A percentile compares a stretch with the other conserved stretches of the same genome.
Evolutionary conservation across 1,140 invertebrate species (phyloP).

Genomic region (Cotesia chilonis): DNA sequence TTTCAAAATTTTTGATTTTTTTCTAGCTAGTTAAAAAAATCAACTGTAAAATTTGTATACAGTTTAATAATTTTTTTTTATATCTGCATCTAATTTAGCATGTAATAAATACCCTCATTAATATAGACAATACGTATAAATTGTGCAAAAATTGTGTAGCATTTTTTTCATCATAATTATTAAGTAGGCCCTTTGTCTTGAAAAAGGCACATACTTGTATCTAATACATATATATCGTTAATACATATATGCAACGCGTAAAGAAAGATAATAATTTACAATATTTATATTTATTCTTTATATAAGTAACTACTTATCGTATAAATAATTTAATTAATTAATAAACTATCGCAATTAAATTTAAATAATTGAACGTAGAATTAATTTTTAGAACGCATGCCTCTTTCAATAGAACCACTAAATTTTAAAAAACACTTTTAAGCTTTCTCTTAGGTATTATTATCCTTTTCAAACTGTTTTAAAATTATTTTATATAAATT

Average conservation of each 20-base stretch:
- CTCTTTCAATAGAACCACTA: no score
- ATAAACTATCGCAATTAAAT: no score
- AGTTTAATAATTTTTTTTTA: neutral
- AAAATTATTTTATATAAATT: no score
- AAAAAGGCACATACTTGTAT: constrained; percentile 49
- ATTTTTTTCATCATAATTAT: constrained; percentile 40
- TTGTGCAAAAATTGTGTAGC: constrained; percentile 50
- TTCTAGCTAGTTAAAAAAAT: no score
- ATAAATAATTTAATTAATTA: neutral
- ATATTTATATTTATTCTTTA: constrained; percentile 1
- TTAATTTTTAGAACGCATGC: no score
- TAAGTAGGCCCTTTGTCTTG: constrained; percentile 45
- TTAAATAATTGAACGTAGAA: no score
- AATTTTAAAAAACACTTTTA: no score
- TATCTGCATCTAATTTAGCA: constrained; percentile 38
- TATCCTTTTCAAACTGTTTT: no score
- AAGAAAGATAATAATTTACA: neutral
- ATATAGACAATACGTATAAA: constrained; percentile 50
- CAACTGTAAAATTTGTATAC: neutral
- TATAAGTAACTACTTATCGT: neutral
- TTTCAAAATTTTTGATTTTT: no score
- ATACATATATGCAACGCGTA: constrained; percentile 22
- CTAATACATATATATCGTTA: constrained; percentile 42
- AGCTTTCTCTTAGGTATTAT: no score
- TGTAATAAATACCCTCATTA: constrained; percentile 43